Conservation (phyloP, 1,140 invertebrate genomes). For the Drosophila mauritiana region DNA sequence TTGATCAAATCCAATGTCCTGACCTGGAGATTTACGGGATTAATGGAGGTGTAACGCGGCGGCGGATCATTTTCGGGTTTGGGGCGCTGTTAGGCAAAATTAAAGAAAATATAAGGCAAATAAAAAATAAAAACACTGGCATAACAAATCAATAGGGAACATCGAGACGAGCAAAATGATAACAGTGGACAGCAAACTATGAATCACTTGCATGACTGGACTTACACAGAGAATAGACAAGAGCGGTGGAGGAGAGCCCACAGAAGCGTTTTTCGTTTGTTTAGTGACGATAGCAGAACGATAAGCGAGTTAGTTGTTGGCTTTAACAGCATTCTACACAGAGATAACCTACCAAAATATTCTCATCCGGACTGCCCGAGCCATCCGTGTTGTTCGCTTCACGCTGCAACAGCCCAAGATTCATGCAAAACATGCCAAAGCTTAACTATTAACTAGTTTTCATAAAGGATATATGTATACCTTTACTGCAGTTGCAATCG, state of each 20-base stretch:
- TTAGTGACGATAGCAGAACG: constrained; percentile 44
- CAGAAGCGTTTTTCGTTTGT: constrained; percentile 26
- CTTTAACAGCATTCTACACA: constrained; percentile 22
- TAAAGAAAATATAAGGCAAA: constrained; percentile 50
- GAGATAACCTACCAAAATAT: constrained; percentile 85
- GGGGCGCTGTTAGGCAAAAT: constrained; percentile 72
- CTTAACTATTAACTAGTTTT: constrained; percentile 11
- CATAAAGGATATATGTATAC: not conserved
- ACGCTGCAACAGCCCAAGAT: constrained; percentile 50
- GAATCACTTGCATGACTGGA: constrained; percentile 56
- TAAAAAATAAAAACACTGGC: constrained; percentile 31
- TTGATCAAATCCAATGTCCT: constrained; percentile 22
- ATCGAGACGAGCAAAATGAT: constrained; percentile 28
- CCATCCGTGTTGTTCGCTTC: constrained; percentile 59
- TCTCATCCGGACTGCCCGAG: constrained; percentile 86
- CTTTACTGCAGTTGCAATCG: not conserved
- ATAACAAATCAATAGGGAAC: constrained; percentile 25
- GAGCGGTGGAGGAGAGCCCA: constrained; percentile 9
- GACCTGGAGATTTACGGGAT: constrained; percentile 82
- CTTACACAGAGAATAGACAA: constrained; percentile 54
- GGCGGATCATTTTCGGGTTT: constrained; percentile 79
- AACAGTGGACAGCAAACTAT: constrained; percentile 38
- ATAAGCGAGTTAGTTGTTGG: constrained; percentile 67
- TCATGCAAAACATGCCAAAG: constrained; percentile 64
- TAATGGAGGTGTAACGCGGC: constrained; percentile 82